Base-by-base conservation (phyloP, 2,113 vertebrate species). In the Lepus americanus region DNA sequence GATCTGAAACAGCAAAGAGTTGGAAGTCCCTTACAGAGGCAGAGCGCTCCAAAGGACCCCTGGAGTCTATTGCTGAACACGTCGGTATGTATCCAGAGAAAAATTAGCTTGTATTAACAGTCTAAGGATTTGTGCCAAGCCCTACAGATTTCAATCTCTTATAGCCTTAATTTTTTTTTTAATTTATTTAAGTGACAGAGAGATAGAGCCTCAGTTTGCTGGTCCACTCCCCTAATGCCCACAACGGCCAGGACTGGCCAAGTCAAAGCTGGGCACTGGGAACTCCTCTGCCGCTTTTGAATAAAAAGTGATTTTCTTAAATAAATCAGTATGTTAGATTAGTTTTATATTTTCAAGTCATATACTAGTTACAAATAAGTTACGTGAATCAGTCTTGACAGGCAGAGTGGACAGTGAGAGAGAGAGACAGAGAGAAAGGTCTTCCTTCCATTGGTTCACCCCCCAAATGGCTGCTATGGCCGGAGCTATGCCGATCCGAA, bases 1-100 rank as follows among this genome's bases (percentile, higher is more conserved):
- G 99, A 92, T 96, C 98, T 82, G 99, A 99, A 96, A 98, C 98
- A 33, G 90, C 97, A 93, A 99, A 98, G 94, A 98, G 96, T 86
- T 98, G 98, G 98, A 99, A 98, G 94, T 98, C 98, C 19, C 94
- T 98, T 70, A 94, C 98, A 90, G 98, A 99, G 17, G 96, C 99
- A 51, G 99, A 99, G 88, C 97, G 97, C 94, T 98, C 98, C 72
- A 98, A 94, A 98, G 97, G 92, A 19, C 98, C 96, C 85, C 92
- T 97, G 90, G 98, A 98, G 87, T 98, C 98, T 53, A 98, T 99
- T 95, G 97, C 98, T 70, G 98, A 99, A 72, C 98, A 98, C 63
- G 85, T 95, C 97, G 98, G 99, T 99, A 96, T 87, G 98, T 98
- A 90, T 78, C 85, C 83, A 51, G 72, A 87, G 95, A 36, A 96